phyloP scores from a whole-genome alignment of 2,888 invertebrate genomes.

The Cosmorhoe ocellata region DNA sequence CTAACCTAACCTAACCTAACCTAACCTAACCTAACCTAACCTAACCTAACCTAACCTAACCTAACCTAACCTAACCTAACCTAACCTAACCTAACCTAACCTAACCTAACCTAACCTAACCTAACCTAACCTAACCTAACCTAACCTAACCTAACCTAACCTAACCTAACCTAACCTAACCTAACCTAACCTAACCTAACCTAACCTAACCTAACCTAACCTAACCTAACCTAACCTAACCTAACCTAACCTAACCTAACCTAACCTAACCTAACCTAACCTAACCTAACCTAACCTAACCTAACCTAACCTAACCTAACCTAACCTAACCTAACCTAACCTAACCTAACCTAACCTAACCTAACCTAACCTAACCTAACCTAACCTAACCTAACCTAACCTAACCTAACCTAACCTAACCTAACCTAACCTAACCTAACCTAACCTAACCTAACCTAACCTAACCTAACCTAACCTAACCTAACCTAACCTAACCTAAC shows the following conservation, averaged over 20 bases:
- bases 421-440: slow-evolving; percentile 22
- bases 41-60: slow-evolving; percentile 19
- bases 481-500: slow-evolving; percentile 27
- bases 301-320: slow-evolving; percentile 19
- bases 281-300: slow-evolving; percentile 18
- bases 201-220: slow-evolving; percentile 29
- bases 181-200: slow-evolving; percentile 32
- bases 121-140: slow-evolving; percentile 32
- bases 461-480: slow-evolving; percentile 26
- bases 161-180: slow-evolving; percentile 34
- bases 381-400: slow-evolving; percentile 21
- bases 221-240: slow-evolving; percentile 24
- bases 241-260: slow-evolving; percentile 23
- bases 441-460: slow-evolving; percentile 25
- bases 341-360: slow-evolving; percentile 18
- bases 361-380: slow-evolving; percentile 23
- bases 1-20: slow-evolving; percentile 25
- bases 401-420: slow-evolving; percentile 21
- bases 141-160: slow-evolving; percentile 33
- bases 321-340: slow-evolving; percentile 19
- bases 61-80: slow-evolving; percentile 26
- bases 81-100: slow-evolving; percentile 28
- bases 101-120: slow-evolving; percentile 30
- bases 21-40: slow-evolving; percentile 34
- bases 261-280: slow-evolving; percentile 17